These are phyloP conservation scores for Pterocles burchelli DNA, from an alignment of 2,113 vertebrate species.

Conservation along the genomic window DNA sequence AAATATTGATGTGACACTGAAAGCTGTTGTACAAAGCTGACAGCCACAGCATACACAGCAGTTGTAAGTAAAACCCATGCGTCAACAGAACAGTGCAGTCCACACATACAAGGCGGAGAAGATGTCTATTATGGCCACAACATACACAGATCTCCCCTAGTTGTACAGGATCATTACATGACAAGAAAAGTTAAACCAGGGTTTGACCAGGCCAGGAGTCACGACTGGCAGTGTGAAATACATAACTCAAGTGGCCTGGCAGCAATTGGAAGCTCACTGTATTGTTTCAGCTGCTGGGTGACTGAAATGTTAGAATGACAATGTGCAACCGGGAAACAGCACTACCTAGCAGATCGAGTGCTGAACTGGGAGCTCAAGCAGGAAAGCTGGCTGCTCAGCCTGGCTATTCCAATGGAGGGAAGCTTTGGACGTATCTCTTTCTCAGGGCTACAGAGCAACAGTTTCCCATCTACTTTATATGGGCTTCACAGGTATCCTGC, in stretches of 20 bases:
- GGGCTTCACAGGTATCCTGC: rapidly evolving
- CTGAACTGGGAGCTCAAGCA: not conserved
- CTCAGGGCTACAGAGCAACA: not conserved
- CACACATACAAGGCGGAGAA: not conserved
- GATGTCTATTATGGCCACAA: rapidly evolving
- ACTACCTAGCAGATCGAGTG: not conserved
- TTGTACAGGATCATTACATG: not conserved
- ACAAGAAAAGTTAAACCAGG: not conserved
- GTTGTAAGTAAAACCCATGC: not conserved
- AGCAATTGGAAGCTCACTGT: not conserved
- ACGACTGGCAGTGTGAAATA: not conserved
- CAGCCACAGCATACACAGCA: not conserved
- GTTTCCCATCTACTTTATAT: not conserved
- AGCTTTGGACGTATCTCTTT: not conserved
- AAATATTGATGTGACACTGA: not conserved
- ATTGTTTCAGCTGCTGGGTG: not conserved
- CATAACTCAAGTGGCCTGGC: not conserved
- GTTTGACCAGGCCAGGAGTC: not conserved
- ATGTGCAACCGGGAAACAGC: not conserved
- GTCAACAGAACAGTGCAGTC: not conserved
- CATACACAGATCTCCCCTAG: not conserved
- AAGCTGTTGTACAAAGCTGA: not conserved
- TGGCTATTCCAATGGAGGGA: not conserved
- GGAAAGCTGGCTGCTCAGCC: not conserved
- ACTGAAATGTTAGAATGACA: not conserved